Conservation (phyloP, 2,797 vertebrate species). For the Hypotaenidia okinawae region DNA sequence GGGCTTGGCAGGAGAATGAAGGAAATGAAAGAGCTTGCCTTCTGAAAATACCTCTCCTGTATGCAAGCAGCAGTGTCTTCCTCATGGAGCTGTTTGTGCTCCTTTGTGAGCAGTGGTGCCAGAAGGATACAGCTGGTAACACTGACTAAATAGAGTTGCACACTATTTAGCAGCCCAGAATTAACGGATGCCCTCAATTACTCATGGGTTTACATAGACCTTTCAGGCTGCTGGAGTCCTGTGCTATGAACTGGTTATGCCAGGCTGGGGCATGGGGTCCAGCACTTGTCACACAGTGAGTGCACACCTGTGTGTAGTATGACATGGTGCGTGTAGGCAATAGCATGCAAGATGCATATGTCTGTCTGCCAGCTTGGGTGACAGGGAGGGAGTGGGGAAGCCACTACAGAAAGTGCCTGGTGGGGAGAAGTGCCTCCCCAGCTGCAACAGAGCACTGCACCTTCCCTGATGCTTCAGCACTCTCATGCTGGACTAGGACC, state of each 20-base stretch:
- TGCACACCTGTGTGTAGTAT: not conserved
- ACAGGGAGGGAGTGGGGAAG: not conserved
- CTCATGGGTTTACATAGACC: not conserved
- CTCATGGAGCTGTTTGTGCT: not conserved
- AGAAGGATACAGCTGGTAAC: not conserved
- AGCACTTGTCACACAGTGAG: not conserved
- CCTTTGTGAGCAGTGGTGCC: not conserved
- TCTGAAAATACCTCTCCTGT: not conserved
- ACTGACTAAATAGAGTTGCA: not conserved
- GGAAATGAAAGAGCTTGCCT: constrained; percentile 22
- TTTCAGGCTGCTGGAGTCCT: not conserved
- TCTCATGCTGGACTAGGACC: not conserved
- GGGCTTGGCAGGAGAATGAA: not conserved
- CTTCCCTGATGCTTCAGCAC: not conserved
- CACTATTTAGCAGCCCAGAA: not conserved
- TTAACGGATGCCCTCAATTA: not conserved
- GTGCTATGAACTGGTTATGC: not conserved
- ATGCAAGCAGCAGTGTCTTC: not conserved
- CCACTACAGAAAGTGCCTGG: not conserved
- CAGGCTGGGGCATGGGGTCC: not conserved
- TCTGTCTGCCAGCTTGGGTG: not conserved
- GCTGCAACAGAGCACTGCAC: not conserved
- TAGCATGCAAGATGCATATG: fast-evolving
- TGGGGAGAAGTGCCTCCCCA: not conserved
- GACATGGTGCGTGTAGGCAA: fast-evolving